These are phyloP conservation scores for Scomberomorus guttatus DNA, from an alignment of 2,797 vertebrate species.

Conservation along the genomic window DNA sequence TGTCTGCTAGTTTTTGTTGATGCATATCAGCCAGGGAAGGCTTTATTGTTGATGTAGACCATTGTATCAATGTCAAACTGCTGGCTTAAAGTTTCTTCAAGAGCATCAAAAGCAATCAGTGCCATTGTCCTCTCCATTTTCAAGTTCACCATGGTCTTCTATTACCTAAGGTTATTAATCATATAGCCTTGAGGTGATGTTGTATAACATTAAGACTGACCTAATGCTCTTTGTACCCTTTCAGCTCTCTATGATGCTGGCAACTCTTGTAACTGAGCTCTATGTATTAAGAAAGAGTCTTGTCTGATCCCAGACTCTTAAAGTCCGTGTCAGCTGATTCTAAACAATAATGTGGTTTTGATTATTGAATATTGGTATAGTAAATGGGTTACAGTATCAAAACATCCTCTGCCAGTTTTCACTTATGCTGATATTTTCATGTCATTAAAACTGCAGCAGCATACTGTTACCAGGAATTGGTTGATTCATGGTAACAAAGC, in stretches of 20 bases:
- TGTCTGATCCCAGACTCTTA: not conserved
- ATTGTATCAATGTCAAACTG: not conserved
- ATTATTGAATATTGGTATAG: too few species aligned
- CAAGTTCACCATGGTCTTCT: not conserved
- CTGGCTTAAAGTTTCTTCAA: not conserved
- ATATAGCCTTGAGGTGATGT: not conserved
- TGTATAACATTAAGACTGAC: conserved; percentile 7
- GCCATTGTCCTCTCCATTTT: not conserved
- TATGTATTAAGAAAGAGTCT: not conserved
- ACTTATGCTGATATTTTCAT: too few species aligned
- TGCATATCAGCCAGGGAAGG: too few species aligned
- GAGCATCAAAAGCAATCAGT: not conserved
- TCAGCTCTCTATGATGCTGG: not conserved
- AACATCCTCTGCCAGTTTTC: too few species aligned
- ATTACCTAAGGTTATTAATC: not conserved
- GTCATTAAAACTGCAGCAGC: too few species aligned
- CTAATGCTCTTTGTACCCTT: conserved; percentile 21
- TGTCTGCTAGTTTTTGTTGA: too few species aligned
- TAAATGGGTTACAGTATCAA: too few species aligned
- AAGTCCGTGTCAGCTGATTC: not conserved
- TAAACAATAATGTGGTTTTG: not conserved
- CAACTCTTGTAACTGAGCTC: not conserved
- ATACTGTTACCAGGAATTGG: too few species aligned
- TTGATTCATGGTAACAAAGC: too few species aligned
- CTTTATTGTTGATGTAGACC: not conserved